Evolutionary conservation across 2,113 vertebrate genomes (phyloP).

Genomic region (Pipra filicauda): DNA sequence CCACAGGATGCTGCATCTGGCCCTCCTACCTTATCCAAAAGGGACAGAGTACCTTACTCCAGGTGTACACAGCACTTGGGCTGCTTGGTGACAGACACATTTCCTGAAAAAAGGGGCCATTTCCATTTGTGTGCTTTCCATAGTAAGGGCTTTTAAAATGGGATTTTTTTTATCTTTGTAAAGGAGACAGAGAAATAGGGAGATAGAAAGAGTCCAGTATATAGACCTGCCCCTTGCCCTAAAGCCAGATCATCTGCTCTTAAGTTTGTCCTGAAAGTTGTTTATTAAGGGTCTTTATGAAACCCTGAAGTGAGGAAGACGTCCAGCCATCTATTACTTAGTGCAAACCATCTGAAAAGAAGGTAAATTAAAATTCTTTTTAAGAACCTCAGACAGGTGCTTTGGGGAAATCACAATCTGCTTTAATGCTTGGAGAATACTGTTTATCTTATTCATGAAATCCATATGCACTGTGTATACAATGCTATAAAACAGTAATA

Average conservation of each 20-base stretch:
- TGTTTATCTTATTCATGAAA: background rate
- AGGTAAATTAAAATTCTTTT: background rate
- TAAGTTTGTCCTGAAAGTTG: background rate
- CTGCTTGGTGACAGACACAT: rapidly evolving
- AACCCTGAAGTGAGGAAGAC: background rate
- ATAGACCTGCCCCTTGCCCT: background rate
- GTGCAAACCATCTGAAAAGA: background rate
- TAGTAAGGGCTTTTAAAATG: background rate
- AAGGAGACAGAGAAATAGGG: background rate
- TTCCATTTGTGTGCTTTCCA: background rate
- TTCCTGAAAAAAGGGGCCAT: background rate
- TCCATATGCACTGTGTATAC: background rate
- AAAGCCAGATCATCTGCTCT: background rate
- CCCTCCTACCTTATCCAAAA: background rate
- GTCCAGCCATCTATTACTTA: background rate
- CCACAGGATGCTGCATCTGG: background rate
- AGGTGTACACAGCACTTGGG: background rate
- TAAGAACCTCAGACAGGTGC: background rate
- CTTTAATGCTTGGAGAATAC: background rate
- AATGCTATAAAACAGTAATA: background rate
- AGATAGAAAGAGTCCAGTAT: background rate
- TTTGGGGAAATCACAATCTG: background rate
- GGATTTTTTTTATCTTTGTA: background rate
- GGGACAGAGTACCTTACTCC: rapidly evolving
- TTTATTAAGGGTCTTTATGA: background rate